Base-by-base conservation (phyloP, 1,140 invertebrate genomes). In the Zaprionus inermis region DNA sequence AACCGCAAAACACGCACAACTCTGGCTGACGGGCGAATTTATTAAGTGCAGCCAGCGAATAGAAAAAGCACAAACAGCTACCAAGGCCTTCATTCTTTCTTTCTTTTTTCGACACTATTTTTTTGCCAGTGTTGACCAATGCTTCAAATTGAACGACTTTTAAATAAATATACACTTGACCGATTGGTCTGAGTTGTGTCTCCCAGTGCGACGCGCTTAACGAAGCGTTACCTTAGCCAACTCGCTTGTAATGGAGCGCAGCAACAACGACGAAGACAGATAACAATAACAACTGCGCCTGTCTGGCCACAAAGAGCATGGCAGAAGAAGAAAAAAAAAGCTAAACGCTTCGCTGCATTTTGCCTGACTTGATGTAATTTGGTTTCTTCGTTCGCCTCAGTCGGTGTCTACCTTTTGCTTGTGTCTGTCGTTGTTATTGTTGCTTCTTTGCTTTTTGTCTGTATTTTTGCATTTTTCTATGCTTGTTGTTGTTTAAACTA, bases 351-450 rank as follows among this genome's bases (percentile, higher is more conserved):
- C 61, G 83, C 64, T 86, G 83, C 83, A 83, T 89, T 85, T 88
- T 88, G 76, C 79, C 82, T 88, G 83, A 77, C 73, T 88, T 86
- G 79, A 82, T 86, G 83, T 88, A 86, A 89, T 86, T 83, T 89
- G 38, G 79, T 83, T 81, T 88, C 60, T 81, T 88, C 60, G 61
- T 72, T 72, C 72, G 49, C 55, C 58, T 78, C 58, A 65, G 57
- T 32, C 64, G 72, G 55, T 55, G 74, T 51, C 44, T 38, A 57
- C 69, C 51, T 56, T 68, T 55, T 63, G 49, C 58, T 68, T 36
- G 22, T 12, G 24, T 52, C 14, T 34, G 30, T 63, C 51, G 46
- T 38, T 41, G n/a, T 28, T 18, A 6, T 34, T 64, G 41, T 57
- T 22, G 36, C 1, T n/a, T 30, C 59, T 28, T 51, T 64, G 36